These are phyloP conservation scores for Lordiphosa mommai DNA, from an alignment of 1,140 invertebrate genomes.

Conservation along the genomic window DNA sequence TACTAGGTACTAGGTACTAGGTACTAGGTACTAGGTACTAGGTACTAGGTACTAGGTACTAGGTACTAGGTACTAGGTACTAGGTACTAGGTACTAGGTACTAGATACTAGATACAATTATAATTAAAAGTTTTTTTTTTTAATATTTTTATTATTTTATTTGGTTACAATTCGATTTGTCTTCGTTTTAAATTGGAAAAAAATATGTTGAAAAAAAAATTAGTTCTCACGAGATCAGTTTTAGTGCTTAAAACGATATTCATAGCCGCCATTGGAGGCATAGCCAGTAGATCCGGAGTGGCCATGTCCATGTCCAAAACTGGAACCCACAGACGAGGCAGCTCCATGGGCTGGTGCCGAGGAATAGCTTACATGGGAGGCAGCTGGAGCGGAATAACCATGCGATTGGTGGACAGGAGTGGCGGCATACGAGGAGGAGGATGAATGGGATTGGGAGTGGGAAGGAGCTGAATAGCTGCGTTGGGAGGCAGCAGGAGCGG, in stretches of 20 bases:
- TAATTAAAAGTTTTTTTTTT: too few species aligned
- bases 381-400: conserved; percentile 25
- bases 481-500: background rate
- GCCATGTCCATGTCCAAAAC: conserved; percentile 4
- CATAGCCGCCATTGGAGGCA: conserved; percentile 51
- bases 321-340: conserved; percentile 2
- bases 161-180: too few species aligned
- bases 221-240: too few species aligned
- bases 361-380: conserved; percentile 23
- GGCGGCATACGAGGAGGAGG: background rate
- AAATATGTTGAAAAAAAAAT: too few species aligned
- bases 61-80: too few species aligned
- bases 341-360: conserved; percentile 19
- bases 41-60: too few species aligned
- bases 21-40: too few species aligned
- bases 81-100: too few species aligned
- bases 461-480: conserved; percentile 8
- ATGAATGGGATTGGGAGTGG: background rate
- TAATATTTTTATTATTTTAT: too few species aligned
- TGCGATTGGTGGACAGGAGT: background rate
- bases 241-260: conserved; percentile 48
- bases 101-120: too few species aligned
- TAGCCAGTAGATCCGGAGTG: conserved; percentile 22
- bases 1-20: too few species aligned
- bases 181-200: too few species aligned